These are phyloP conservation scores for Cataglyphis albicans DNA, from an alignment of 2,888 invertebrate genomes.

Conservation along the genomic window DNA sequence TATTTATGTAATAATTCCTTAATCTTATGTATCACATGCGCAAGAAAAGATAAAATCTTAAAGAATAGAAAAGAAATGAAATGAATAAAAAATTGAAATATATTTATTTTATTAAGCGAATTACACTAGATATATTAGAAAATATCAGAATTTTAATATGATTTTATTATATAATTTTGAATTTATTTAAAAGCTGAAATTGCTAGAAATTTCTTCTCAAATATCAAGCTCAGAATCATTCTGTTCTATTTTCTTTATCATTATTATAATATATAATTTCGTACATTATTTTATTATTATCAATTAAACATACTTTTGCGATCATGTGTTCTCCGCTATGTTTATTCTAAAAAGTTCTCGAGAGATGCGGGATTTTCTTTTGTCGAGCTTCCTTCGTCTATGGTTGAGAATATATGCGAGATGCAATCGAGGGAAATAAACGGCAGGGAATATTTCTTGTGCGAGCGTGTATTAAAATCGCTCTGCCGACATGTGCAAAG, in stretches of 20 bases:
- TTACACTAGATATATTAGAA: not conserved
- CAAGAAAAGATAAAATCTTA: not conserved
- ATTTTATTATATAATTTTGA: not conserved
- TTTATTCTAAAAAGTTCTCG: not conserved
- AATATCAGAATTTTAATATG: not conserved
- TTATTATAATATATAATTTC: not conserved
- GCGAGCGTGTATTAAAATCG: conserved; percentile 29
- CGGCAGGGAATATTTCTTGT: conserved; percentile 39
- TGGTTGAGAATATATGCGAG: conserved; percentile 30
- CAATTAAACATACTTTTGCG: not conserved
- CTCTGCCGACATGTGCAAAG: conserved; percentile 26
- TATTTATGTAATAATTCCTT: not conserved
- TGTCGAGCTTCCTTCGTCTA: not conserved
- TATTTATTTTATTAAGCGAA: not conserved
- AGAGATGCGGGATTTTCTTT: not conserved
- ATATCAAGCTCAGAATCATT: not conserved
- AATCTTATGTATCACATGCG: not conserved
- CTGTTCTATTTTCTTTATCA: not conserved
- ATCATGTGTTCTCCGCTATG: not conserved
- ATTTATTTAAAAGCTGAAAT: conserved; percentile 3
- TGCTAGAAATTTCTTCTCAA: not conserved
- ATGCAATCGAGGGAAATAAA: conserved; percentile 36
- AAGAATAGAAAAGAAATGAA: not conserved
- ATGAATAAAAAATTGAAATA: not conserved
- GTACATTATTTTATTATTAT: not conserved